Evolutionary conservation across 2,113 vertebrate genomes (phyloP).

Genomic region (Leiothrix lutea): DNA sequence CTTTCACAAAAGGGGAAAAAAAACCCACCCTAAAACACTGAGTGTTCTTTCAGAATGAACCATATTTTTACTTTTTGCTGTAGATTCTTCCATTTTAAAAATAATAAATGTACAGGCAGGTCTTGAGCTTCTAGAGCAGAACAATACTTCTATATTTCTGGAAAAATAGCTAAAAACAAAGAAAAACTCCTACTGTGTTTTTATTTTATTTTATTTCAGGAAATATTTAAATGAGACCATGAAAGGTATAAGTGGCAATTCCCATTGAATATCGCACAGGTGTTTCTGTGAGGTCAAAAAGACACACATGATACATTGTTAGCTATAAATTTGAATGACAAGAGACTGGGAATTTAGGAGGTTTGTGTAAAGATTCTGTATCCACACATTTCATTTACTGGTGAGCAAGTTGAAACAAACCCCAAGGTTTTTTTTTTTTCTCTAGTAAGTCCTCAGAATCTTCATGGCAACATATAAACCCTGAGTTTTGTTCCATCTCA

Average conservation of each 20-base stretch:
- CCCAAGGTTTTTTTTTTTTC: background rate
- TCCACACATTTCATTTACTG: background rate
- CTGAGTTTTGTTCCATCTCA: background rate
- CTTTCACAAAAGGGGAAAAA: background rate
- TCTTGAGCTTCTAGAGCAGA: background rate
- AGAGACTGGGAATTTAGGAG: background rate
- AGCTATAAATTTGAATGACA: background rate
- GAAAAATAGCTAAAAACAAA: background rate
- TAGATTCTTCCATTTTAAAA: background rate
- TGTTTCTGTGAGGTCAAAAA: background rate
- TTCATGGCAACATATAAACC: background rate
- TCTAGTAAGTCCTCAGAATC: background rate
- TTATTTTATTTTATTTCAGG: background rate
- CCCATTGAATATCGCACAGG: background rate
- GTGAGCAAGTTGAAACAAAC: background rate
- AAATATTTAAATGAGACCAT: background rate
- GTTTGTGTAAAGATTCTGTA: background rate
- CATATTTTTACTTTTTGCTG: background rate
- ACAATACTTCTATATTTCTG: background rate
- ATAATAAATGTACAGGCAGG: background rate
- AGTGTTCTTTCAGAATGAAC: background rate
- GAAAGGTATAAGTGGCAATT: background rate
- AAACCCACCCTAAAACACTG: background rate
- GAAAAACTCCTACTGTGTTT: accelerated
- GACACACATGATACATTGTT: background rate